Evolutionary conservation across 2,113 vertebrate genomes (phyloP).

Genomic region (Girardinichthys multiradiatus): DNA sequence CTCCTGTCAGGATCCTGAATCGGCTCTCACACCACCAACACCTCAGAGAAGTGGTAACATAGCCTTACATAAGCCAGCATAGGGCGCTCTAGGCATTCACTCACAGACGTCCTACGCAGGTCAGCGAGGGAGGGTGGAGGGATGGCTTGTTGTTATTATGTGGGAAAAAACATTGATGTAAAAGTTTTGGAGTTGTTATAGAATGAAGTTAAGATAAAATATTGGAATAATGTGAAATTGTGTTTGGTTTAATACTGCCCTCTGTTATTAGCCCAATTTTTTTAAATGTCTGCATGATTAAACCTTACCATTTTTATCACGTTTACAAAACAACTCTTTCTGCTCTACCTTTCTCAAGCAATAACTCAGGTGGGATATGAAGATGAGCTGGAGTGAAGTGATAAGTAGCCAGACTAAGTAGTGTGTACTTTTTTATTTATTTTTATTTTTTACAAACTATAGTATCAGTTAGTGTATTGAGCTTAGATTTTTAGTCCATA

Average conservation of each 20-base stretch:
- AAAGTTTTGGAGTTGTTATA: constrained; percentile 8
- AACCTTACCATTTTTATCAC: not conserved
- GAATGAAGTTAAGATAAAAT: constrained; percentile 1
- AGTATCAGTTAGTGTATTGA: too few species aligned
- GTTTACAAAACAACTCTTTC: not conserved
- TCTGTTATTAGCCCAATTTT: not conserved
- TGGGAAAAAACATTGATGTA: not conserved
- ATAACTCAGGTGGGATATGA: not conserved
- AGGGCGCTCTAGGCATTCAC: constrained; percentile 39
- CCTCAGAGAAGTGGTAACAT: constrained; percentile 13
- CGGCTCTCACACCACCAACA: constrained; percentile 18
- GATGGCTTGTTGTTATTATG: constrained; percentile 16
- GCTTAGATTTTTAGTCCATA: not conserved
- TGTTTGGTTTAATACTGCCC: not conserved
- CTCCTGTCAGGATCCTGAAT: constrained; percentile 41
- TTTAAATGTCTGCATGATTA: too few species aligned
- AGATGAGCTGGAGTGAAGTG: not conserved
- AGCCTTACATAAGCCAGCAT: constrained; percentile 43
- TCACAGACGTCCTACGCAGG: constrained; percentile 50
- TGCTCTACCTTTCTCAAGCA: not conserved
- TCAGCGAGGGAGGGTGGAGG: constrained; percentile 19
- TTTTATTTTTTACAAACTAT: too few species aligned
- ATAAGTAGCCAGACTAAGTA: not conserved
- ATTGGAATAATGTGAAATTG: not conserved
- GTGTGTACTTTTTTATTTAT: too few species aligned